Percentiles rank a stretch among this genome's conserved stretches.
Evolutionary conservation across 2,888 invertebrate genomes (phyloP).

Genomic region (Mesodorylaimus sp.): DNA sequence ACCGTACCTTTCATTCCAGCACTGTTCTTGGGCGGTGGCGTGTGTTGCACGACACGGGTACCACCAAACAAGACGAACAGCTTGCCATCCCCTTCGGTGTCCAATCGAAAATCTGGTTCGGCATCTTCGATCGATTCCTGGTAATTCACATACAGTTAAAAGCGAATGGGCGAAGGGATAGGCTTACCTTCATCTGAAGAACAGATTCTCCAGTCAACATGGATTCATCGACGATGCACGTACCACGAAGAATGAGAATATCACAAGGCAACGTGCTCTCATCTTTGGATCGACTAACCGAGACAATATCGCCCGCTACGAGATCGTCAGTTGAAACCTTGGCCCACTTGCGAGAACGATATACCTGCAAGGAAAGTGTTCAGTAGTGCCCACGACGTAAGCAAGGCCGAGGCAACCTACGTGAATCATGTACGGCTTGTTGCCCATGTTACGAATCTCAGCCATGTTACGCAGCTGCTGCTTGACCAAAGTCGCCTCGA

Average conservation of each 20-base stretch:
- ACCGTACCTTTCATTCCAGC: conserved; percentile 47
- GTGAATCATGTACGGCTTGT: conserved; percentile 72
- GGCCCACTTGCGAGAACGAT: conserved; percentile 22
- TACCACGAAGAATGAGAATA: conserved; percentile 71
- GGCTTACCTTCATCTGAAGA: conserved; percentile 69
- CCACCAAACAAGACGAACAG: conserved; percentile 85
- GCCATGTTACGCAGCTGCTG: conserved; percentile 95
- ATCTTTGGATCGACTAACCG: conserved; percentile 64
- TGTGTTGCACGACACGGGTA: conserved; percentile 93
- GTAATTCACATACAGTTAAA: conserved; percentile 8
- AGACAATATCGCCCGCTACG: conserved; percentile 86
- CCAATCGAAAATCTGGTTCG: conserved; percentile 36
- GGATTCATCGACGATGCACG: conserved; percentile 95
- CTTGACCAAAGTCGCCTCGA: conserved; percentile 92
- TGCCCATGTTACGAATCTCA: conserved; percentile 97
- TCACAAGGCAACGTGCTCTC: conserved; percentile 89
- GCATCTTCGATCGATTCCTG: conserved; percentile 66
- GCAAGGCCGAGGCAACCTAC: no score
- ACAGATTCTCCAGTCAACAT: conserved; percentile 97
- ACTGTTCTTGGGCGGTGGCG: conserved; percentile 65
- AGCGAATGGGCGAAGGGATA: background rate
- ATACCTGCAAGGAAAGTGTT: conserved; percentile 20
- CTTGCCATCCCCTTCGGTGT: conserved; percentile 68
- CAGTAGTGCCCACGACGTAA: no score
- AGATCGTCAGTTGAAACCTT: conserved; percentile 49